These are phyloP conservation scores for Spodoptera exigua DNA, from an alignment of 2,888 invertebrate species.

Conservation along the genomic window DNA sequence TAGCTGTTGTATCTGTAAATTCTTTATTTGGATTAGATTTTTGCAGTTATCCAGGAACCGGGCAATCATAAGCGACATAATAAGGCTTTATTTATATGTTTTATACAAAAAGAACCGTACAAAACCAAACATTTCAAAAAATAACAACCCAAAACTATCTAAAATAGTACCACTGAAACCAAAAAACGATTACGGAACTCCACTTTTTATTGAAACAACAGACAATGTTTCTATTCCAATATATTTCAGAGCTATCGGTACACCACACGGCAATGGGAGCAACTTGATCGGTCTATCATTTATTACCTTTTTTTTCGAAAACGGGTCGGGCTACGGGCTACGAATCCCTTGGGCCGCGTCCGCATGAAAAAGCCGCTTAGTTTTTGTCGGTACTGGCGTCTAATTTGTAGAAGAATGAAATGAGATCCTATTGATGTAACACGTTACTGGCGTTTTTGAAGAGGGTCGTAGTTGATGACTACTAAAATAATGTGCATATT, in stretches of 20 bases:
- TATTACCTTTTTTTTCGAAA: constrained; percentile 45
- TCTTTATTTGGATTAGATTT: too few relatives aligned
- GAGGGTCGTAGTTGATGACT: constrained; percentile 11
- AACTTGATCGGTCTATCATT: constrained; percentile 28
- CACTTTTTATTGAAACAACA: constrained; percentile 9
- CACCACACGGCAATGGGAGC: constrained; percentile 21
- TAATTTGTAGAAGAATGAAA: constrained; percentile 38
- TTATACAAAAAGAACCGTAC: too few relatives aligned
- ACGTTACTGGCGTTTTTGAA: constrained; percentile 23
- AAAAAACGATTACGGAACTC: background rate
- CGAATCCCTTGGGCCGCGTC: constrained; percentile 18
- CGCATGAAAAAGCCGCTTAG: constrained; percentile 27
- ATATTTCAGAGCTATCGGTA: constrained; percentile 18
- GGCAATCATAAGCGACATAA: too few relatives aligned
- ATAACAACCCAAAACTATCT: too few relatives aligned
- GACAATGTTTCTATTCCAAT: constrained; percentile 21
- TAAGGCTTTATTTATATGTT: too few relatives aligned
- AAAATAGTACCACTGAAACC: too few relatives aligned
- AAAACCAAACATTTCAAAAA: too few relatives aligned
- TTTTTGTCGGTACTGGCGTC: constrained; percentile 31
- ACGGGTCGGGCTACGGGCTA: constrained; percentile 9
- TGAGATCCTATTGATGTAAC: constrained; percentile 20
- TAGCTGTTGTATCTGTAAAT: too few relatives aligned
- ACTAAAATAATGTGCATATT: too few relatives aligned
- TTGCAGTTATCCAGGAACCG: too few relatives aligned